Conservation (phyloP, 2,797 vertebrate genomes). For the Esox lucius region DNA sequence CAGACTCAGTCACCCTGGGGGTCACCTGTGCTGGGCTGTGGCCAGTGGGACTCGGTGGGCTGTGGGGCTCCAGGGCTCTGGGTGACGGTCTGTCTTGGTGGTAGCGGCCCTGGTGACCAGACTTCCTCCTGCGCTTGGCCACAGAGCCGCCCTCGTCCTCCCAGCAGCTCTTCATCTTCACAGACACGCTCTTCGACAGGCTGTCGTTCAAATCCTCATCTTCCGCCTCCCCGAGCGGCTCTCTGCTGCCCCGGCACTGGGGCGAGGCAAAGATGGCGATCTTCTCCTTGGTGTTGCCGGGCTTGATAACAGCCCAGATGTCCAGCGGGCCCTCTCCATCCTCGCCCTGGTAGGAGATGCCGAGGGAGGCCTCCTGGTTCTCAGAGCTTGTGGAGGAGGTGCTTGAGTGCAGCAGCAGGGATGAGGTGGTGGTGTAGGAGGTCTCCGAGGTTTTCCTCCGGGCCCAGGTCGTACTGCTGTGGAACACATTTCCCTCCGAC, state of each 20-base stretch:
- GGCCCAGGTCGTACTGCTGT: conserved; percentile 62
- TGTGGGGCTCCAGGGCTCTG: conserved; percentile 37
- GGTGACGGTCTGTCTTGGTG: conserved; percentile 44
- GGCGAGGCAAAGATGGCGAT: conserved; percentile 92
- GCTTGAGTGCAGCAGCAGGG: conserved; percentile 44
- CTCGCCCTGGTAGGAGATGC: conserved; percentile 69
- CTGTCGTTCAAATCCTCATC: neutral
- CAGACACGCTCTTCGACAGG: conserved; percentile 54
- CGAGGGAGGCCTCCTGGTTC: conserved; percentile 47
- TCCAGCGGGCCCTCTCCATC: conserved; percentile 78
- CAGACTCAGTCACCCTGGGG: conserved; percentile 50
- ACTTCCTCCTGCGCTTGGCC: conserved; percentile 87
- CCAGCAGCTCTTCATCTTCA: conserved; percentile 89
- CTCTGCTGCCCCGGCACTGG: conserved; percentile 56
- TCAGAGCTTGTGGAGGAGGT: conserved; percentile 42
- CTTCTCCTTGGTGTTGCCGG: conserved; percentile 96
- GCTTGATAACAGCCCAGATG: conserved; percentile 91
- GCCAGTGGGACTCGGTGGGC: conserved; percentile 67
- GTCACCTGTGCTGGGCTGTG: conserved; percentile 47
- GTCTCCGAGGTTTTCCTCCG: conserved; percentile 69
- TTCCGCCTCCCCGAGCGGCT: neutral
- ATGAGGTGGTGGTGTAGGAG: conserved; percentile 34
- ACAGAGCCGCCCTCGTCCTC: conserved; percentile 83
- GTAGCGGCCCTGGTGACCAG: conserved; percentile 59
- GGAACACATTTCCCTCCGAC: conserved; percentile 30